Evolutionary conservation across 2,888 invertebrate species (phyloP), one percentile per base, ranked within the genome.

Genomic region (Rhingia campestris): DNA sequence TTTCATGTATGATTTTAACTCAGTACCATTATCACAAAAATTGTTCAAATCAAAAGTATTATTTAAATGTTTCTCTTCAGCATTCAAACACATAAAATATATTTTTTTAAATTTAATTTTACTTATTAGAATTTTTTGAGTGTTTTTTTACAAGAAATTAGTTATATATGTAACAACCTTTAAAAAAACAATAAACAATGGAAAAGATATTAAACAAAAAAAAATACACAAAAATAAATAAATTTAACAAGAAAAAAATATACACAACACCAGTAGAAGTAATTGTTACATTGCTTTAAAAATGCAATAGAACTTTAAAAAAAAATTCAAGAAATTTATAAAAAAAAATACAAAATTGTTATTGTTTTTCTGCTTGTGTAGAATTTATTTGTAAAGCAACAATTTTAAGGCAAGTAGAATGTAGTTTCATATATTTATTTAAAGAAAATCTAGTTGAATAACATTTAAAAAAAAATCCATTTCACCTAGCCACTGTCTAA

Each of bases 341-440:
- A 51, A 76, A 43, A 53, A 70, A 77, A 58, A 30, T 81, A 67
- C 53, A 66, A 51, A 77, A 35, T 73, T 86, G 69, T 87, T 88
- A 80, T 77, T 88, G 85, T 88, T 89, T 85, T 89, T 89, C 88
- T 90, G 90, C 90, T 90, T 90, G 90, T 88, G 90, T 90, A 90
- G 90, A 88, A 66, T 87, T 88, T 88, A 87, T 86, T 88, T 89
- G 87, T 89, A 87, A 86, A 88, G 87, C 87, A 87, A 84, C 85
- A 81, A 87, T 88, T 86, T 88, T 87, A 87, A 88, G 86, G 87
- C 87, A 88, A 89, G 88, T 87, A 87, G 89, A 87, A 87, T 86
- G 89, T 89, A 89, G 88, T 88, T 88, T 82, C 81, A 87, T 82
- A 79, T 63, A 54, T 76, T 66, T 66, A 54, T 76, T 61, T n/a